These are phyloP conservation scores for Apamea crenata DNA, from an alignment of 2,888 invertebrate species.

Conservation along the genomic window DNA sequence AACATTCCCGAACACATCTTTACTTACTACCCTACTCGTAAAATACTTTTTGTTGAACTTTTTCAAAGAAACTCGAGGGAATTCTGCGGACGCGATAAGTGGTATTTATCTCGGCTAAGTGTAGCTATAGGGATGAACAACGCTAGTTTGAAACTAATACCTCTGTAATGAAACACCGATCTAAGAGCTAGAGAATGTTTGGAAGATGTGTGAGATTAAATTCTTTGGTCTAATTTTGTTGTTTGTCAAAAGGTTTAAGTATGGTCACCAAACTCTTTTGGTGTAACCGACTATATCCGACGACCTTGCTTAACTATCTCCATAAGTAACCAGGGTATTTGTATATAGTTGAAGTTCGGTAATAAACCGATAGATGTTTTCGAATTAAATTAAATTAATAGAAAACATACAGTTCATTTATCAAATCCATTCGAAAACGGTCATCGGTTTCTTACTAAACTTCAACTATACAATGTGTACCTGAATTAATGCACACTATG, in stretches of 20 bases:
- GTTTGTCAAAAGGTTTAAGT: neutral
- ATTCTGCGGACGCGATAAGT: conserved; percentile 58
- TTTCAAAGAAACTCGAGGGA: conserved; percentile 40
- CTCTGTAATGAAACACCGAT: conserved; percentile 24
- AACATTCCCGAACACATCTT: conserved; percentile 36
- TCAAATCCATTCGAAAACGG: neutral
- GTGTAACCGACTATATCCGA: no score
- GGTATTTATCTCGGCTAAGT: conserved; percentile 61
- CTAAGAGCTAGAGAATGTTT: conserved; percentile 4
- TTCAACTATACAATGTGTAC: neutral
- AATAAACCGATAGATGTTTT: neutral
- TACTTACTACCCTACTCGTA: conserved; percentile 42
- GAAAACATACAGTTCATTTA: neutral
- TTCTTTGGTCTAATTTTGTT: conserved; percentile 12
- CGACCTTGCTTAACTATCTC: no score
- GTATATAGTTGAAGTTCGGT: neutral
- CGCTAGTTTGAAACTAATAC: conserved; percentile 20
- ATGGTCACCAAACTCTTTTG: neutral
- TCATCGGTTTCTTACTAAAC: neutral
- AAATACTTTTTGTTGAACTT: conserved; percentile 52
- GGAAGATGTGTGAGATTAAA: conserved; percentile 24
- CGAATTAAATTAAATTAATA: neutral
- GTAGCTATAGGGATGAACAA: conserved; percentile 20
- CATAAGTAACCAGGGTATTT: neutral
- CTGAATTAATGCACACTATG: no score